These are phyloP conservation scores for Hypotaenidia philippensis DNA, from an alignment of 2,797 vertebrate species.

Conservation along the genomic window DNA sequence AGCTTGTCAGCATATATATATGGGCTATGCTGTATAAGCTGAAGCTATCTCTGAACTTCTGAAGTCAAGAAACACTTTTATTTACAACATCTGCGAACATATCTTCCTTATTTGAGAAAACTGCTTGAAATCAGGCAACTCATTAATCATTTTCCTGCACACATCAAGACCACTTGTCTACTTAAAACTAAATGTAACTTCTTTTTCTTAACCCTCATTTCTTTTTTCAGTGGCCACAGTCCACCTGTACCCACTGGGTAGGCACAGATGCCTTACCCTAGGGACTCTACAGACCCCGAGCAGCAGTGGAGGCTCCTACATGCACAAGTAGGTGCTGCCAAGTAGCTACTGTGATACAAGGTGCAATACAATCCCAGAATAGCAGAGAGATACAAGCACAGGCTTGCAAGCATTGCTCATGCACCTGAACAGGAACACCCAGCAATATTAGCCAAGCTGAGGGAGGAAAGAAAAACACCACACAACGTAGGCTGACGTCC, in stretches of 20 bases:
- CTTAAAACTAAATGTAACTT: not conserved
- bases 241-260: not conserved
- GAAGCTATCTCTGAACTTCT: slow-evolving; percentile 26
- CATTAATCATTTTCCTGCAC: not conserved
- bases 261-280: not conserved
- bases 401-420: not conserved
- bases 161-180: not conserved
- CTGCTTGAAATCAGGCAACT: slow-evolving; percentile 10
- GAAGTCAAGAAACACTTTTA: not conserved
- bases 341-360: not conserved
- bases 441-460: not conserved
- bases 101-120: not conserved
- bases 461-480: not conserved
- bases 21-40: slow-evolving; percentile 41
- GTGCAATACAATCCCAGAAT: not conserved
- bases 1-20: slow-evolving; percentile 73
- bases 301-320: not conserved
- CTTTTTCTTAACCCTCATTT: not conserved
- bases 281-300: not conserved
- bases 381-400: not conserved
- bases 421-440: rapidly evolving
- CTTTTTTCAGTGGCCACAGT: not conserved
- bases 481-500: rapidly evolving
- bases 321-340: not conserved
- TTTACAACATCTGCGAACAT: not conserved